Conservation (phyloP, 2,888 invertebrate genomes). For the Tetragnatha montana region DNA sequence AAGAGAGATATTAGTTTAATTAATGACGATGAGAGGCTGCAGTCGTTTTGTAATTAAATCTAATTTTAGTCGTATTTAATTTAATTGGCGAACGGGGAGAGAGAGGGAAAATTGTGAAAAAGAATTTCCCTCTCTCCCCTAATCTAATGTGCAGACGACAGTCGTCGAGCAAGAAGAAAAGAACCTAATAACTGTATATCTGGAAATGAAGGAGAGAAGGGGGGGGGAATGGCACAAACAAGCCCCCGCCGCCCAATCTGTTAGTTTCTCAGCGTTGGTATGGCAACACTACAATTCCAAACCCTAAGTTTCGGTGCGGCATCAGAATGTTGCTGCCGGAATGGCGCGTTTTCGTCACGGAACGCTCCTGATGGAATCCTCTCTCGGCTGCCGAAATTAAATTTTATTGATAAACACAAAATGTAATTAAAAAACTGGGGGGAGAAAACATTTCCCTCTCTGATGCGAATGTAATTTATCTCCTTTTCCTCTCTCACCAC, state of each 20-base stretch:
- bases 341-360: constrained; percentile 34
- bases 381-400: constrained; percentile 62
- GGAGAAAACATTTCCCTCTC: constrained; percentile 51
- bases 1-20: constrained; percentile 70
- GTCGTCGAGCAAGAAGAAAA: constrained; percentile 46
- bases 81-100: constrained; percentile 69
- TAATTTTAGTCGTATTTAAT: constrained; percentile 71
- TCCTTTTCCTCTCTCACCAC: background rate
- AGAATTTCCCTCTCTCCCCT: constrained; percentile 39
- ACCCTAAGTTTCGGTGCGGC: constrained; percentile 35
- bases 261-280: constrained; percentile 67
- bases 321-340: background rate
- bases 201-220: constrained; percentile 47
- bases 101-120: constrained; percentile 53
- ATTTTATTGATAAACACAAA: constrained; percentile 68
- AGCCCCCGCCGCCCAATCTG: constrained; percentile 58
- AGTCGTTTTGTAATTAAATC: constrained; percentile 71
- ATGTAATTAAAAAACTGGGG: constrained; percentile 63
- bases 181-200: constrained; percentile 63
- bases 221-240: constrained; percentile 61
- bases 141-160: constrained; percentile 62
- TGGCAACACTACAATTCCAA: constrained; percentile 60
- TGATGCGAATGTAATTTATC: constrained; percentile 66
- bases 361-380: constrained; percentile 46
- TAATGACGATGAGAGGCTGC: constrained; percentile 66